phyloP scores from a whole-genome alignment of 2,113 vertebrate species.

The Gadus macrocephalus region DNA sequence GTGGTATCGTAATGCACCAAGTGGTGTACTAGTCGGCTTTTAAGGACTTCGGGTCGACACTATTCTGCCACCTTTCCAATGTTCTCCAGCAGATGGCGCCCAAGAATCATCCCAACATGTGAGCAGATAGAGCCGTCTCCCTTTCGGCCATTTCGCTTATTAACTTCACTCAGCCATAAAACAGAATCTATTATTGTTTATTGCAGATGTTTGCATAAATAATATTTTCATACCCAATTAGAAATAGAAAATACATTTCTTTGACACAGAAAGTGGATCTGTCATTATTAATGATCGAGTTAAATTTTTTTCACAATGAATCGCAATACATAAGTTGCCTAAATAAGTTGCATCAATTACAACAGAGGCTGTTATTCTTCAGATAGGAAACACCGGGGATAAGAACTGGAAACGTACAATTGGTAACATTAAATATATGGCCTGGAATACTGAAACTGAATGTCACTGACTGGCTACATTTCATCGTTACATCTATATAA shows the following conservation, averaged over 20 bases:
- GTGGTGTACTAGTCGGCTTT: constrained; percentile 1
- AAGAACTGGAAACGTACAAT: constrained; percentile 5
- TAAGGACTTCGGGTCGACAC: background rate
- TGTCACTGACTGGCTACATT: too few species aligned
- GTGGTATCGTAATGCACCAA: background rate
- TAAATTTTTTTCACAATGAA: background rate
- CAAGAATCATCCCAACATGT: background rate
- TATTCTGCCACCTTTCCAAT: constrained; percentile 6
- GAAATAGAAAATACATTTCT: constrained; percentile 6
- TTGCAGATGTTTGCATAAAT: constrained; percentile 41
- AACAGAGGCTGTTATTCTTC: too few species aligned
- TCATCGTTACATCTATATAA: too few species aligned
- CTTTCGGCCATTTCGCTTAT: background rate
- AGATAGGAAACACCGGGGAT: constrained; percentile 3
- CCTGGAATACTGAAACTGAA: too few species aligned
- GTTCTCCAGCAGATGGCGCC: constrained; percentile 34
- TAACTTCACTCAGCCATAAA: constrained; percentile 22
- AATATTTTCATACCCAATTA: constrained; percentile 21
- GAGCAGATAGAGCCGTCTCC: background rate
- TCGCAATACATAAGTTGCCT: constrained; percentile 7
- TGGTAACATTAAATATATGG: too few species aligned
- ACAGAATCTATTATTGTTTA: constrained; percentile 54
- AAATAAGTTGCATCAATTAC: too few species aligned
- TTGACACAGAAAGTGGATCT: background rate
- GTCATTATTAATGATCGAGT: background rate